A percentile compares a stretch with the other conserved stretches of the same genome.
phyloP scores from a whole-genome alignment of 2,888 invertebrate species.

The Drosophila vallismaia region DNA sequence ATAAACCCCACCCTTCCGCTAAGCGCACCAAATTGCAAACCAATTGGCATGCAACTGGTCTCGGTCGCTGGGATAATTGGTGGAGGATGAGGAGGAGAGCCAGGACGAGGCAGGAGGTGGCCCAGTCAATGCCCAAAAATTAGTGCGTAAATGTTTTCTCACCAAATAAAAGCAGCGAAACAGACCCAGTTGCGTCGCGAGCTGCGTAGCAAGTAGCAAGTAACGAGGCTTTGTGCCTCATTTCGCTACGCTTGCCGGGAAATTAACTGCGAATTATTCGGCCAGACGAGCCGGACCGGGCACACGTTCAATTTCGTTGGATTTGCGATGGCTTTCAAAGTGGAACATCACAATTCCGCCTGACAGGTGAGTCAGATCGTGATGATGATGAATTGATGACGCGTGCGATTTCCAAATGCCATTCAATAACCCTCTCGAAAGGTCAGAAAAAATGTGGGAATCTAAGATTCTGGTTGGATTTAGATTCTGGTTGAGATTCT shows the following conservation, averaged over 20 bases:
- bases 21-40: conserved; percentile 76
- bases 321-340: conserved; percentile 72
- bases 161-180: conserved; percentile 78
- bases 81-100: conserved; percentile 41
- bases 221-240: conserved; percentile 61
- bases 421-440: conserved; percentile 26
- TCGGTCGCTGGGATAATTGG: conserved; percentile 38
- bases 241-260: conserved; percentile 78
- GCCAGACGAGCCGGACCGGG: conserved; percentile 48
- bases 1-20: conserved; percentile 17
- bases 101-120: conserved; percentile 8
- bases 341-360: conserved; percentile 21
- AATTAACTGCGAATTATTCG: conserved; percentile 80
- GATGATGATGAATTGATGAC: conserved; percentile 63
- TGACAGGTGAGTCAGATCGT: conserved; percentile 63
- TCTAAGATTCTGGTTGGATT: background rate
- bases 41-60: conserved; percentile 81
- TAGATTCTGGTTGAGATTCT: no score
- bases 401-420: conserved; percentile 21
- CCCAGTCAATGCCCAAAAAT: conserved; percentile 63
- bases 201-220: conserved; percentile 12
- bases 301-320: conserved; percentile 67
- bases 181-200: conserved; percentile 19
- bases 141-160: conserved; percentile 83
- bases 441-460: conserved; percentile 30